A percentile compares a stretch with the other conserved stretches of the same genome.
phyloP scores from a whole-genome alignment of 2,113 vertebrate genomes.

The Balaeniceps rex region DNA sequence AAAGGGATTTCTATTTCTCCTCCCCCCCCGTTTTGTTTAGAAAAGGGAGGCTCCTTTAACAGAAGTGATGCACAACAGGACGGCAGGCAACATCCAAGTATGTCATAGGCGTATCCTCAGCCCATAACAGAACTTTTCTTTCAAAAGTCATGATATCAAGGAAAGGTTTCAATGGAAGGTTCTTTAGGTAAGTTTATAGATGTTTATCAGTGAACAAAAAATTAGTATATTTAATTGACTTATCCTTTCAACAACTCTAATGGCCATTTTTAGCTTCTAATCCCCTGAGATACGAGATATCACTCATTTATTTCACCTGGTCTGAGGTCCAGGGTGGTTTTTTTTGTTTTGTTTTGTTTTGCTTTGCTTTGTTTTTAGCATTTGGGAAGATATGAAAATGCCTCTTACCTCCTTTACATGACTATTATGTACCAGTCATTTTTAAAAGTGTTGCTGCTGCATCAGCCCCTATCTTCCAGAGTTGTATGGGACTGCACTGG shows the following conservation, averaged over 20 bases:
- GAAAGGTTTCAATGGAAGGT: background rate
- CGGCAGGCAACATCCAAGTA: background rate
- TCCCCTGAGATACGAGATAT: background rate
- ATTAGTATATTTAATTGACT: background rate
- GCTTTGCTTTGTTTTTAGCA: background rate
- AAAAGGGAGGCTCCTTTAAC: background rate
- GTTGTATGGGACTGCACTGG: background rate
- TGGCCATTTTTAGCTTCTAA: background rate
- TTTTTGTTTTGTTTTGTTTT: background rate
- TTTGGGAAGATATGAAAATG: background rate
- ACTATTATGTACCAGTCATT: background rate
- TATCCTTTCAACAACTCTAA: background rate
- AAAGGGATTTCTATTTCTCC: background rate
- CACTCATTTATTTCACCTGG: background rate
- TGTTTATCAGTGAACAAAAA: background rate
- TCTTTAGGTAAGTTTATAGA: background rate
- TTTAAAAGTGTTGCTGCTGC: background rate
- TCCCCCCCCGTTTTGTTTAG: background rate
- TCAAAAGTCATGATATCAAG: background rate
- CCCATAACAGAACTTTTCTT: background rate
- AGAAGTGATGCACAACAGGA: background rate
- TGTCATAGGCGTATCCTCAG: background rate
- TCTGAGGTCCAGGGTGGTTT: background rate
- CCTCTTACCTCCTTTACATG: background rate
- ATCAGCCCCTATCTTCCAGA: background rate